Conservation (phyloP, 2,888 invertebrate genomes). For the Byasa hedistus region DNA sequence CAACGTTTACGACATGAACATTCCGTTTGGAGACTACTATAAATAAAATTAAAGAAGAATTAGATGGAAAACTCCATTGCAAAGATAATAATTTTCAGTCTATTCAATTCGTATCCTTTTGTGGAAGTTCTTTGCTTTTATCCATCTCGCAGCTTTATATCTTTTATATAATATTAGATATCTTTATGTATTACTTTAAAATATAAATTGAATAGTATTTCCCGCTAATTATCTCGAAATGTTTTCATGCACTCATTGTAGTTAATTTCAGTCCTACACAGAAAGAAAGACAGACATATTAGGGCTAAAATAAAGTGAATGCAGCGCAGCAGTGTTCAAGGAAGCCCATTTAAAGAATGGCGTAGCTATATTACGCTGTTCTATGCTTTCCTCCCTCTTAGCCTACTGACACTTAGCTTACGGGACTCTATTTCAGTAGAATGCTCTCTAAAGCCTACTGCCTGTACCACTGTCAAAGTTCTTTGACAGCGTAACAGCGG, state of each 20-base stretch:
- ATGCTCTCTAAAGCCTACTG: constrained; percentile 12
- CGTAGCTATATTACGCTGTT: not conserved
- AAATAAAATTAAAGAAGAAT: constrained; percentile 2
- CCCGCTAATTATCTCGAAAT: not conserved
- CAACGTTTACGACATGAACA: not conserved
- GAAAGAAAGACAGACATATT: not conserved
- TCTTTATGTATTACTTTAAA: not conserved
- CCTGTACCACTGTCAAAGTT: constrained; percentile 29
- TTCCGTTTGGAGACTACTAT: not conserved
- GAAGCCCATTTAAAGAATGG: constrained; percentile 4
- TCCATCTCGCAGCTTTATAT: constrained; percentile 4
- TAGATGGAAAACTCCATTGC: not conserved
- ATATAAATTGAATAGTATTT: not conserved
- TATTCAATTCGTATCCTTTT: constrained; percentile 7
- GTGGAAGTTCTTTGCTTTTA: not conserved
- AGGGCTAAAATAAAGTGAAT: constrained; percentile 33
- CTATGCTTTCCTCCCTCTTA: constrained; percentile 13
- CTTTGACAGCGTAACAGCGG: constrained; percentile 29
- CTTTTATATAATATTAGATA: not conserved
- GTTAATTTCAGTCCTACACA: not conserved
- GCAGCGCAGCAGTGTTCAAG: not conserved
- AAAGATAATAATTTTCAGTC: not conserved
- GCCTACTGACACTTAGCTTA: constrained; percentile 25
- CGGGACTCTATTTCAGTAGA: constrained; percentile 17
- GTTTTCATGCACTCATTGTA: not conserved